Percentiles rank a stretch among this genome's conserved stretches.
Conservation (phyloP, 2,113 vertebrate genomes). For the Aramus guarauna region DNA sequence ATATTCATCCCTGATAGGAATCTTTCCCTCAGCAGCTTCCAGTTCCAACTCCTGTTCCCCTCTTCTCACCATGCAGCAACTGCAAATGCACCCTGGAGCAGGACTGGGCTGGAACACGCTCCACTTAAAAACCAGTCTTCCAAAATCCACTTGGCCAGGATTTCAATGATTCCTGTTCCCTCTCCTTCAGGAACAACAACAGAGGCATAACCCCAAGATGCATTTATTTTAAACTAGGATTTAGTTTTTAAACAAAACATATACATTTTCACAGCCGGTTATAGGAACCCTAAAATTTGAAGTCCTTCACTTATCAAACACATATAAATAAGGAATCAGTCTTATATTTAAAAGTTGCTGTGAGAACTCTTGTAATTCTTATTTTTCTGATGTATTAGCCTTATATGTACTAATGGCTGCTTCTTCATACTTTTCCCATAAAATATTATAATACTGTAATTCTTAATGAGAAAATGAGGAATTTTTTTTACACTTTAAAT, state of each 20-base stretch:
- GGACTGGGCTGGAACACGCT: background rate
- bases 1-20: background rate
- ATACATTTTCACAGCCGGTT: background rate
- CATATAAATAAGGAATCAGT: background rate
- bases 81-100: background rate
- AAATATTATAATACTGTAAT: background rate
- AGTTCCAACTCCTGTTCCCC: background rate
- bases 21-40: background rate
- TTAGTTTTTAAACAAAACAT: background rate
- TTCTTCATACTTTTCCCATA: background rate
- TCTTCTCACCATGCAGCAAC: background rate
- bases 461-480: background rate
- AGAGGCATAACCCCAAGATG: background rate
- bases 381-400: background rate
- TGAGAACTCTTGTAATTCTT: background rate
- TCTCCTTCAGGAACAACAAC: background rate
- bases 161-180: background rate
- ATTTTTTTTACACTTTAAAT: background rate
- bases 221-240: background rate
- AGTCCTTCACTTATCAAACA: background rate
- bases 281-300: background rate
- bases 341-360: background rate
- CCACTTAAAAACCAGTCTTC: background rate
- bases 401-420: background rate
- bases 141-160: background rate